These are phyloP conservation scores for Rostratula benghalensis DNA, from an alignment of 2,113 vertebrate species.

Conservation along the genomic window DNA sequence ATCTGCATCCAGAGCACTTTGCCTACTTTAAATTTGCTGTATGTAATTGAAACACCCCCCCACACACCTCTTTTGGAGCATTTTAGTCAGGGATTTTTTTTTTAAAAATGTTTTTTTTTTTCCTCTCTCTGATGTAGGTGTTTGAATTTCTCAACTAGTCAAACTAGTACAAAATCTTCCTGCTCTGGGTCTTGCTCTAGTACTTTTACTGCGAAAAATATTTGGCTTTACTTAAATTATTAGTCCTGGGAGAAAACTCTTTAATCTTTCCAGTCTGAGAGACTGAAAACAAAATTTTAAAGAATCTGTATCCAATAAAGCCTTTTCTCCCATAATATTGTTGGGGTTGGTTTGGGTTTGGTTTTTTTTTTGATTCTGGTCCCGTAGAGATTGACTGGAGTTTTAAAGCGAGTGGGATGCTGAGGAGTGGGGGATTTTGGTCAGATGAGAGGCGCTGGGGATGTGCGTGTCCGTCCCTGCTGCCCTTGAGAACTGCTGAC, in stretches of 20 bases:
- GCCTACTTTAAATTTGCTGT: background rate
- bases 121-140: background rate
- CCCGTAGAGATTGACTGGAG: background rate
- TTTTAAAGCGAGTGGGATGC: background rate
- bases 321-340: background rate
- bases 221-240: background rate
- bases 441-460: background rate
- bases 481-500: slow-evolving; percentile 54
- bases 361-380: background rate
- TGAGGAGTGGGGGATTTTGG: rapidly evolving
- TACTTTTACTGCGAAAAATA: background rate
- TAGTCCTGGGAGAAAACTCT: background rate
- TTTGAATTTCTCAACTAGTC: background rate
- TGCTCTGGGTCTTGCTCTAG: background rate
- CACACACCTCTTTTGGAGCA: background rate
- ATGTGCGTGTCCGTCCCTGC: background rate
- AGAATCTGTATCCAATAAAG: rapidly evolving
- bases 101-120: too few relatives aligned
- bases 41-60: background rate
- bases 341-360: too few relatives aligned
- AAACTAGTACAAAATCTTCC: background rate
- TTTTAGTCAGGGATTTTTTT: background rate
- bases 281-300: background rate
- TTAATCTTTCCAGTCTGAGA: background rate
- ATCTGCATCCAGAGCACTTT: background rate